Conservation (phyloP, 2,797 vertebrate genomes). For the Enteromius mattozi region DNA sequence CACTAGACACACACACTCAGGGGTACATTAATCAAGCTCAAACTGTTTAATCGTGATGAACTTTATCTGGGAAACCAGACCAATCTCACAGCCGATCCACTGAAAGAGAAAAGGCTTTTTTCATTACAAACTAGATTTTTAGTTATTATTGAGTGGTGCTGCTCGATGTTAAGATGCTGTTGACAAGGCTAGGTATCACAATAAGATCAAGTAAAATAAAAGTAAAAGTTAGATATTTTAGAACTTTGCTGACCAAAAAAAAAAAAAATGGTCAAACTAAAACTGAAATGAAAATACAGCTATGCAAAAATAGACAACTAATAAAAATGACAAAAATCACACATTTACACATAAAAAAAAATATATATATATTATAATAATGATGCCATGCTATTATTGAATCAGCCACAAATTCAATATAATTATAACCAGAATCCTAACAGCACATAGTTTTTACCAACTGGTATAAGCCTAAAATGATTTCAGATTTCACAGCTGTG, state of each 20-base stretch:
- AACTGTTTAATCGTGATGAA: constrained; percentile 24
- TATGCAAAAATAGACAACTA: neutral
- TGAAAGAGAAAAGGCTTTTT: neutral
- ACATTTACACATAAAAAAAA: too few relatives aligned
- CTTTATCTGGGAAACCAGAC: constrained; percentile 27
- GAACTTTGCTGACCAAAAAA: too few relatives aligned
- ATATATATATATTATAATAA: too few relatives aligned
- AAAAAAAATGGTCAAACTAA: neutral
- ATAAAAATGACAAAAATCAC: too few relatives aligned
- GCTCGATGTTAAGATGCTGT: neutral
- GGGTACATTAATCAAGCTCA: constrained; percentile 41
- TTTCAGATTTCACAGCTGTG: neutral
- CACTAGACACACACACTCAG: constrained; percentile 36
- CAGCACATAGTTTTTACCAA: too few relatives aligned
- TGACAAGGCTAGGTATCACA: neutral
- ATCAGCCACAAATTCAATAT: neutral
- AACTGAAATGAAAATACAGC: neutral
- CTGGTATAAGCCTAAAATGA: neutral
- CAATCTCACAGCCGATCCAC: neutral
- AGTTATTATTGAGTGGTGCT: neutral
- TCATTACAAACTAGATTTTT: neutral
- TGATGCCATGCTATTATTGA: too few relatives aligned
- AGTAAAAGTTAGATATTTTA: too few relatives aligned
- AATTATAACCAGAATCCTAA: neutral
- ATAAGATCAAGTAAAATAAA: neutral